Conservation (phyloP, 64 coral and sea anemone species). For the Trachythela sp. region DNA sequence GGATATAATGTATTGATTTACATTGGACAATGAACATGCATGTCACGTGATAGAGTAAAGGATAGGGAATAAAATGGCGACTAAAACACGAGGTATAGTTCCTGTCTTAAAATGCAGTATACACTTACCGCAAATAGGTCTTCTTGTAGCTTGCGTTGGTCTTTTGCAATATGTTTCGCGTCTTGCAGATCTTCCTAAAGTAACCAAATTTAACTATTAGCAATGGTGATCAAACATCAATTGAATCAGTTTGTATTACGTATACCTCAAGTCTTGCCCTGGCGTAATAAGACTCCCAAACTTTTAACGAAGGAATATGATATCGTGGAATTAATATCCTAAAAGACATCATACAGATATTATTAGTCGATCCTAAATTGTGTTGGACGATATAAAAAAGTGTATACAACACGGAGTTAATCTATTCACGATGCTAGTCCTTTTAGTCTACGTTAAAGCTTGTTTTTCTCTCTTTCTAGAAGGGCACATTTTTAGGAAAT, state of each 20-base stretch:
- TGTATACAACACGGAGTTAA: not conserved
- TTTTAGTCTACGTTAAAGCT: no score
- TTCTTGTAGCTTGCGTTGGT: not conserved
- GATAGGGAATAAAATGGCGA: no score
- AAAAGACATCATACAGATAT: not conserved
- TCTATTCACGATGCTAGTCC: no score
- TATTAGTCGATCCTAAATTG: no score
- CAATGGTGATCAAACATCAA: no score
- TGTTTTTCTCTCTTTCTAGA: no score
- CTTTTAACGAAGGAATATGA: not conserved
- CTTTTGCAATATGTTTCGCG: not conserved
- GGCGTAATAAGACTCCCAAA: conserved; percentile 19
- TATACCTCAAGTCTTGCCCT: not conserved
- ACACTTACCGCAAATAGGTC: not conserved
- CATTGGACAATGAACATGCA: no score
- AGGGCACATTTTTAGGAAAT: no score
- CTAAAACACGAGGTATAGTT: no score
- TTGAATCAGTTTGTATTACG: no score
- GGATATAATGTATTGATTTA: no score
- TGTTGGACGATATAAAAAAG: not conserved
- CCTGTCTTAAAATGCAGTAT: not conserved
- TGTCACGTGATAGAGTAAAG: no score
- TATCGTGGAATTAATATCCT: not conserved
- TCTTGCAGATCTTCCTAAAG: not conserved
- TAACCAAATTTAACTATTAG: not conserved